Evolutionary conservation across 2,888 invertebrate species (phyloP).

Genomic region (Rhingia campestris): DNA sequence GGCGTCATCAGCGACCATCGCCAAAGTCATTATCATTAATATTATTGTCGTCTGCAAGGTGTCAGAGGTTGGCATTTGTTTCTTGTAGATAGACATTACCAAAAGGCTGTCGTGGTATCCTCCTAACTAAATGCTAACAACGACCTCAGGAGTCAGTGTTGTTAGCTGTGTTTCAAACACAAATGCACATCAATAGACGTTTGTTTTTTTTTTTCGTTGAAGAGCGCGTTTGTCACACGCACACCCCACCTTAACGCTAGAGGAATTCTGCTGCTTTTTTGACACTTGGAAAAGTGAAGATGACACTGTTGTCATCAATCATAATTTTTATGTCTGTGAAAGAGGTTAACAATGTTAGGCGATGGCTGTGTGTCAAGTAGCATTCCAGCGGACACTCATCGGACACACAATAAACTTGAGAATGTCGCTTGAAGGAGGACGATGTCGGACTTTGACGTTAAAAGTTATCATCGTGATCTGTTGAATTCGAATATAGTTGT

Average conservation of each 20-base stretch:
- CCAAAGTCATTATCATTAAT: conserved; percentile 65
- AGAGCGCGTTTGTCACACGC: conserved; percentile 50
- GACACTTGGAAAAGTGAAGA: conserved; percentile 20
- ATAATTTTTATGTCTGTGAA: conserved; percentile 50
- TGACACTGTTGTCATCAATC: conserved; percentile 57
- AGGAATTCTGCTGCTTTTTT: conserved; percentile 46
- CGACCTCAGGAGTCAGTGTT: conserved; percentile 4
- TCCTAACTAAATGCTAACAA: conserved; percentile 33
- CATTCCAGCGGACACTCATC: conserved; percentile 64
- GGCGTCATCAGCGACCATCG: conserved; percentile 44
- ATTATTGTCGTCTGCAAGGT: conserved; percentile 65
- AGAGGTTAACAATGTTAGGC: conserved; percentile 40
- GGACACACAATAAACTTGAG: conserved; percentile 44
- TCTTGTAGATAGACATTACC: conserved; percentile 25
- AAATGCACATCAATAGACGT: neutral
- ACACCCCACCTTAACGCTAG: conserved; percentile 18
- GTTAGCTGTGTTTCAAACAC: neutral
- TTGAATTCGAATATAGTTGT: conserved; percentile 4
- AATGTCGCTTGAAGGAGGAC: conserved; percentile 33
- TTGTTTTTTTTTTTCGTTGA: conserved; percentile 9
- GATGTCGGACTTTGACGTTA: conserved; percentile 34
- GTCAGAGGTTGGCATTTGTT: conserved; percentile 60
- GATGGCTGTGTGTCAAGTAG: conserved; percentile 44
- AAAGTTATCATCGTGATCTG: conserved; percentile 19
- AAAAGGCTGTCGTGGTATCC: conserved; percentile 17